Base-by-base conservation (phyloP, 2,888 invertebrate species). In the Napeogenes sylphis region DNA sequence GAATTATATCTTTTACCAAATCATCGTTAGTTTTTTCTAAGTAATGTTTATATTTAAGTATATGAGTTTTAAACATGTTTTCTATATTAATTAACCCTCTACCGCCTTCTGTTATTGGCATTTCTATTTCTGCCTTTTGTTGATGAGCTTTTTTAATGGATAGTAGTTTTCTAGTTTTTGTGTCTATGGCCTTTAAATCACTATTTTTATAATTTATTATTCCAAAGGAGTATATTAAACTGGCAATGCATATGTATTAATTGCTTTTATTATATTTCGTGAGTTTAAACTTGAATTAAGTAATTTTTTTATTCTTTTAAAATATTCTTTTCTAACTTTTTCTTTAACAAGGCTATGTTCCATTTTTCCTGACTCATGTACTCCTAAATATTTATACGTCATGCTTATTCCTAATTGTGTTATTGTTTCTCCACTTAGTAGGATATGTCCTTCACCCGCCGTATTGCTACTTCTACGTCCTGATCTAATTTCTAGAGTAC, bases 71-170 rank as follows among this genome's bases (percentile, higher is more conserved):
- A 35, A 5, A 35, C 35, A 5, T 63, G 45, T 67, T 53, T 60
- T 66, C 59, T 56, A 63, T 38, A 47, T 61, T 59, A 4, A 62
- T 32, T 33, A 68, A 45, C 0, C 65, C 67, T 59, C 65, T 66
- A 56, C 62, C 63, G 21, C 67, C 67, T 54, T 67, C 58, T 42
- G 30, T 46, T 57, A 59, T n/a, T 5, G 64, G 68, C 64, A 67
- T 64, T 51, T 67, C 64, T 45, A 65, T 55, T 10, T 68, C 66
- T 58, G 68, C 64, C 56, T 68, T 70, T 58, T 67, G 67, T 54
- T 66, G 63, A n/a, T 70, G 67, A 14, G 56, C 62, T 56, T 68
- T 68, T 35, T 68, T 62, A 0, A 68, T 62, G 8, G 58, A 53
- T 58, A 68, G 33, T 8, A 65, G 8, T 64, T 70, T 70, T 47